phyloP scores from a whole-genome alignment of 2,113 vertebrate species.

The Actinemys pallida region DNA sequence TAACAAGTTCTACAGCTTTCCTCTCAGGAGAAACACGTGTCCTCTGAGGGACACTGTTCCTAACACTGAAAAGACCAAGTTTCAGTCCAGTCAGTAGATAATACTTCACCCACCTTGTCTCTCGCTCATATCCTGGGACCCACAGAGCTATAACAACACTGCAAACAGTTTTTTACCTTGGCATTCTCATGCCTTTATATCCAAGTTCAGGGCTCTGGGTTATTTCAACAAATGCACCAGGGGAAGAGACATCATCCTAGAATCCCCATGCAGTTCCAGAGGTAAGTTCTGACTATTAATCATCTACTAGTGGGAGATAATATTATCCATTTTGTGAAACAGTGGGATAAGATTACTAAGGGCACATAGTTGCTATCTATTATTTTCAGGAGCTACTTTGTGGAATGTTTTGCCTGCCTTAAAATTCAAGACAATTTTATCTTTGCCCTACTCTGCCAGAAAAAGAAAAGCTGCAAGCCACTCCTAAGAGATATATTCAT shows the following conservation, averaged over 20 bases:
- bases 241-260: neutral
- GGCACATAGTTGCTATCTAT: neutral
- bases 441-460: neutral
- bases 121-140: neutral
- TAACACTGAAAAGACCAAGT: neutral
- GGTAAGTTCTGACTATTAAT: neutral
- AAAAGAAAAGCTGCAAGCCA: neutral
- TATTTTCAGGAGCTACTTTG: neutral
- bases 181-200: neutral
- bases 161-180: fast-evolving
- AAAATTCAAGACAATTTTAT: neutral
- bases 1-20: neutral
- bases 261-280: neutral
- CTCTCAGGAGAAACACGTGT: neutral
- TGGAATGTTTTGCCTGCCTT: neutral
- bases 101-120: neutral
- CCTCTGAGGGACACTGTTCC: fast-evolving
- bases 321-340: neutral
- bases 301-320: neutral
- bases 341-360: neutral
- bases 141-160: neutral
- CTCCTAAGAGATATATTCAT: neutral
- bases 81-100: neutral
- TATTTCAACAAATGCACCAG: neutral
- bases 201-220: neutral